Evolutionary conservation across 2,888 invertebrate genomes (phyloP), one percentile per base, ranked within the genome.

Genomic region (Stegana nigrithorax): DNA sequence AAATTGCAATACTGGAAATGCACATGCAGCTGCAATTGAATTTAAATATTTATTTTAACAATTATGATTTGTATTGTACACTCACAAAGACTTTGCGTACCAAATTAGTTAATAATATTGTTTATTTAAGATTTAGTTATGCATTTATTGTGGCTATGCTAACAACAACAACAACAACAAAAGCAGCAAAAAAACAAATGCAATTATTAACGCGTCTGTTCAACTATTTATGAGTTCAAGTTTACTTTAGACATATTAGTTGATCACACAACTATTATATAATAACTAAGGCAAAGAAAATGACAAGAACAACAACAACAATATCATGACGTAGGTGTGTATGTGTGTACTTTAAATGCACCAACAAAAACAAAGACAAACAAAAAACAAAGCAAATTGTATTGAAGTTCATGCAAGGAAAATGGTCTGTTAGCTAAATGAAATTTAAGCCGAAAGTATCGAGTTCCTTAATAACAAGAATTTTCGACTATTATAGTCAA

Each of bases 61-160:
- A 39, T 39, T 39, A 14, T 39, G 17, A 10, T 39, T 39, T 32
- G n/a, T n/a, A n/a, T n/a, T n/a, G n/a, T 2, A 19, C 14, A 44
- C 60, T 75, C 73, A 68, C 68, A 69, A 80, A 78, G 73, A 80
- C 76, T 78, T 81, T 81, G 72, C 69, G 69, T 78, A 81, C 75
- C 72, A 75, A 79, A 80, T 80, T 78, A 76, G 80, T 73, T 75
- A 67, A 75, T 75, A 78, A 73, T 74, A 70, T n/a, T n/a, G n/a
- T 71, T 73, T 73, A 69, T 78, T 73, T 74, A 73, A 72, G 71
- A 59, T 73, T 71, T 63, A 66, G 62, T 73, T 73, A 77, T 66
- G 66, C 62, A 65, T 65, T 65, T 72, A 74, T 55, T 66, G 36
- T 44, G 44, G 44, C 10, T 44, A 29, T 17, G 51, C 56, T 59